These are phyloP conservation scores for Sarcophaga subvicina DNA, from an alignment of 2,888 invertebrate genomes.

Conservation along the genomic window DNA sequence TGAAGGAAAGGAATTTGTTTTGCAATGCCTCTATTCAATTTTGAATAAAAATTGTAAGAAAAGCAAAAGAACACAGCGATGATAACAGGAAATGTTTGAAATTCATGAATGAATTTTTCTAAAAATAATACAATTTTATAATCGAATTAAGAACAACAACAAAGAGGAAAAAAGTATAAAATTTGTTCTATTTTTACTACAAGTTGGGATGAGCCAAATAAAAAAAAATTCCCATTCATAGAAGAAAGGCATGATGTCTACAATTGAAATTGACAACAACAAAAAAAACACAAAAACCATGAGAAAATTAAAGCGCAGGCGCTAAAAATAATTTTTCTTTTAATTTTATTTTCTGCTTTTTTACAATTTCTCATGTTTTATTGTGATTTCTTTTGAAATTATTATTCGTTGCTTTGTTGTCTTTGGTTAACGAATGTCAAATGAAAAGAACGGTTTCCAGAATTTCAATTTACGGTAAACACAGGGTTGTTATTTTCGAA, in stretches of 20 bases:
- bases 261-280: slow-evolving; percentile 20
- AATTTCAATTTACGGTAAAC: slow-evolving; percentile 31
- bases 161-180: background rate
- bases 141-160: background rate
- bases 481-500: slow-evolving; percentile 53
- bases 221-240: slow-evolving; percentile 62
- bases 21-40: background rate
- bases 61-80: background rate
- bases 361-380: background rate
- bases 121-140: background rate
- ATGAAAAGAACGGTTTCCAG: background rate
- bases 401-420: too few relatives aligned
- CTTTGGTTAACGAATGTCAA: background rate
- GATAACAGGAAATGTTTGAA: background rate
- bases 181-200: slow-evolving; percentile 43
- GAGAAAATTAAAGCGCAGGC: slow-evolving; percentile 37
- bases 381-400: slow-evolving; percentile 9
- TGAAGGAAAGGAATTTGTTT: slow-evolving; percentile 15
- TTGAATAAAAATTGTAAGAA: slow-evolving; percentile 7
- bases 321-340: slow-evolving; percentile 28
- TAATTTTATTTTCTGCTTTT: slow-evolving; percentile 42
- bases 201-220: background rate
- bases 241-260: slow-evolving; percentile 43
- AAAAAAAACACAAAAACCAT: background rate
- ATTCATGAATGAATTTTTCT: slow-evolving; percentile 46